A percentile compares a stretch with the other conserved stretches of the same genome.
phyloP scores from a whole-genome alignment of 2,888 invertebrate genomes.

The Hermaeophaga mercurialis region DNA sequence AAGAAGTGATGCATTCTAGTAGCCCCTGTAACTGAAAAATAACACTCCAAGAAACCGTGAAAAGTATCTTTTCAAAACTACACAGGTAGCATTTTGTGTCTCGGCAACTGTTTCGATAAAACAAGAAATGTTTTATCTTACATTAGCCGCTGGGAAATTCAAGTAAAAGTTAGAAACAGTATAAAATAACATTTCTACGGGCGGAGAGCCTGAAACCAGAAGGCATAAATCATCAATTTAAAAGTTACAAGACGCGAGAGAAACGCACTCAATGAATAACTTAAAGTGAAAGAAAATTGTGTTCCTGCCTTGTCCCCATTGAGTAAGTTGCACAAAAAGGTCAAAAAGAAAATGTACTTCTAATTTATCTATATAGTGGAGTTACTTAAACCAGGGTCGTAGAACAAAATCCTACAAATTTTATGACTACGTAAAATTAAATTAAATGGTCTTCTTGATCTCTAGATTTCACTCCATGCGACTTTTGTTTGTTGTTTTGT shows the following conservation, averaged over 20 bases:
- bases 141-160: conserved; percentile 5
- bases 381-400: background rate
- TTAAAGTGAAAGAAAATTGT: conserved; percentile 12
- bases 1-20: too few species aligned
- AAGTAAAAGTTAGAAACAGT: conserved; percentile 6
- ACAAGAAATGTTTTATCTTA: conserved; percentile 11
- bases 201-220: conserved; percentile 3
- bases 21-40: too few species aligned
- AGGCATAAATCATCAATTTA: conserved; percentile 15
- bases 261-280: conserved; percentile 15
- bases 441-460: too few species aligned
- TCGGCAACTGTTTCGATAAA: background rate
- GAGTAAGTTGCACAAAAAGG: conserved; percentile 3
- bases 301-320: conserved; percentile 1
- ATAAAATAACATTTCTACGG: conserved; percentile 6
- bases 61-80: background rate
- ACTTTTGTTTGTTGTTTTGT: too few species aligned
- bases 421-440: too few species aligned
- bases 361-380: background rate
- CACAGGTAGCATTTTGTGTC: background rate
- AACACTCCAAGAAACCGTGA: background rate
- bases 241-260: conserved; percentile 5
- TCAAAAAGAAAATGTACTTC: conserved; percentile 5
- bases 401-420: too few species aligned
- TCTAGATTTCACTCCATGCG: too few species aligned